Conservation (phyloP, 2,797 vertebrate species). For the Sphenopsis melanotis region DNA sequence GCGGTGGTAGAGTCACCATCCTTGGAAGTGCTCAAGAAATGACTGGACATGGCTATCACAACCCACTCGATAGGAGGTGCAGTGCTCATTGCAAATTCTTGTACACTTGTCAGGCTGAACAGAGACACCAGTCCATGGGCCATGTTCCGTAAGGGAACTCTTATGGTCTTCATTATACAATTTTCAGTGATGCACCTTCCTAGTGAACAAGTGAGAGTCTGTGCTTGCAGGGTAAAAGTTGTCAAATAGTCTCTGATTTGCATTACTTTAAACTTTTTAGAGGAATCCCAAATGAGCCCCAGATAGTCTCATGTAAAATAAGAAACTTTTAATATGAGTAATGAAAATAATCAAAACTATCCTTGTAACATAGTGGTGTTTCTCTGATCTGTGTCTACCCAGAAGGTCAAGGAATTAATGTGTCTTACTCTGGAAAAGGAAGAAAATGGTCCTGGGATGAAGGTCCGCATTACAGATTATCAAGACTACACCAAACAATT, state of each 20-base stretch:
- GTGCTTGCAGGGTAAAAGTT: neutral
- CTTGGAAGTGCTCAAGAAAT: neutral
- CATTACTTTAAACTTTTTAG: neutral
- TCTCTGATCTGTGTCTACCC: neutral
- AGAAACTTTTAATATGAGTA: neutral
- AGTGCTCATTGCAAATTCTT: neutral
- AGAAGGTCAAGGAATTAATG: neutral
- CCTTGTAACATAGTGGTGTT: neutral
- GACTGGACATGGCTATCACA: neutral
- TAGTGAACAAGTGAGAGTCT: neutral
- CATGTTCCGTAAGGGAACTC: neutral
- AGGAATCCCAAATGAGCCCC: neutral
- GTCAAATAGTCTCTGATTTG: neutral
- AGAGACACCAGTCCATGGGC: neutral
- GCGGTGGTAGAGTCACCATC: neutral
- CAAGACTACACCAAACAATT: neutral
- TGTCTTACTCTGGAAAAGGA: neutral
- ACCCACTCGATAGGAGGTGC: rapidly evolving
- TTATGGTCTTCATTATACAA: neutral
- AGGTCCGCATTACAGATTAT: neutral
- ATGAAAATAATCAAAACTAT: neutral
- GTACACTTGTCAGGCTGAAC: neutral
- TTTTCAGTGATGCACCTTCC: neutral
- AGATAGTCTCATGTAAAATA: neutral
- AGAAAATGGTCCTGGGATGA: neutral